These are phyloP conservation scores for Caradrina kadenii DNA, from an alignment of 2,888 invertebrate species.

Conservation along the genomic window DNA sequence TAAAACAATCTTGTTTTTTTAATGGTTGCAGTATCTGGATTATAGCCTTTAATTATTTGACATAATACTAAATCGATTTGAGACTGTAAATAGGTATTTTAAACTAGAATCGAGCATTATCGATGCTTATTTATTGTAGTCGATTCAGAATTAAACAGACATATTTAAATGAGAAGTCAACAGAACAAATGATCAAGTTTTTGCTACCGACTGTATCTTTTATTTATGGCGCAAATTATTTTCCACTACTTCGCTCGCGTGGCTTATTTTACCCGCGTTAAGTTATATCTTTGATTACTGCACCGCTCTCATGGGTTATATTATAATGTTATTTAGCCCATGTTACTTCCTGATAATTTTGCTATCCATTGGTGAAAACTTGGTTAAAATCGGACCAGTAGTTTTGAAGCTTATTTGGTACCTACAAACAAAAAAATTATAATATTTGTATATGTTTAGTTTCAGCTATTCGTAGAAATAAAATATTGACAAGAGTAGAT, in stretches of 20 bases:
- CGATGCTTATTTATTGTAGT: slow-evolving; percentile 27
- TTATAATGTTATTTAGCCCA: too few species aligned
- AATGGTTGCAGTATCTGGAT: background rate
- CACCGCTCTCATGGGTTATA: too few species aligned
- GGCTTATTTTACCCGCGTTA: too few species aligned
- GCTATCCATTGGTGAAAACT: too few species aligned
- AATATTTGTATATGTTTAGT: background rate
- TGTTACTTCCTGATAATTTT: too few species aligned
- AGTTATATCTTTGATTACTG: too few species aligned
- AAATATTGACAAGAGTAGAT: slow-evolving; percentile 26
- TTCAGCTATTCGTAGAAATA: slow-evolving; percentile 35
- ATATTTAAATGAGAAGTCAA: slow-evolving; percentile 37
- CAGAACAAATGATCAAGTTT: slow-evolving; percentile 20
- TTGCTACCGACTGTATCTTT: slow-evolving; percentile 33
- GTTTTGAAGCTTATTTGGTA: too few species aligned
- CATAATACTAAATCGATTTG: slow-evolving; percentile 16
- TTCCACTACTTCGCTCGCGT: background rate
- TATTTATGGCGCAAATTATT: slow-evolving; percentile 28
- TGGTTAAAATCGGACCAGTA: too few species aligned
- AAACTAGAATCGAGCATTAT: slow-evolving; percentile 14
- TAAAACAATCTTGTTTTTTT: background rate
- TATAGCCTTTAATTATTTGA: slow-evolving; percentile 14
- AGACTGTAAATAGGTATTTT: background rate
- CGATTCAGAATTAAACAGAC: slow-evolving; percentile 16
- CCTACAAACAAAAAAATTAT: too few species aligned